Conservation (phyloP, 2,888 invertebrate genomes). For the Alentia gelatinosa region DNA sequence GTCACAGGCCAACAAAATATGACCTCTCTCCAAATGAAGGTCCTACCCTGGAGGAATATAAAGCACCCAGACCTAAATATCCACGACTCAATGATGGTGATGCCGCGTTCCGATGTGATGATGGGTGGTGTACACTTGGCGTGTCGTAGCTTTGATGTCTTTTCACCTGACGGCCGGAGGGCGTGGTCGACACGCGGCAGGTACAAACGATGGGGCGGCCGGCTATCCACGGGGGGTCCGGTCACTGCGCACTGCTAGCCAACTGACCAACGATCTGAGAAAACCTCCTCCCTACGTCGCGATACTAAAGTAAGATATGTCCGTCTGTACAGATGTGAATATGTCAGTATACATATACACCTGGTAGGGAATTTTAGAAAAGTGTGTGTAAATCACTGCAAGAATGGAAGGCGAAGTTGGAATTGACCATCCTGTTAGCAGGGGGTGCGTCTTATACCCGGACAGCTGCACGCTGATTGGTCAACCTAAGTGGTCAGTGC, state of each 20-base stretch:
- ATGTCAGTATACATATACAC: no score
- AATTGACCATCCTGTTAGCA: background rate
- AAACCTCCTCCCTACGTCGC: no score
- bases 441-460: conserved; percentile 22
- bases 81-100: background rate
- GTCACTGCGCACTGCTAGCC: background rate
- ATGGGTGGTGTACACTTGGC: background rate
- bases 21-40: no score
- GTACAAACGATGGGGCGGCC: background rate
- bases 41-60: background rate
- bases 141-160: background rate
- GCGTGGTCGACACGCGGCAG: conserved; percentile 9
- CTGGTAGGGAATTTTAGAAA: no score
- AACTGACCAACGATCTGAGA: no score
- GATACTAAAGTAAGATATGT: no score
- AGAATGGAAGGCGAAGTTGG: no score
- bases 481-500: background rate
- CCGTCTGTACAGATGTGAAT: no score
- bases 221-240: background rate
- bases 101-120: no score
- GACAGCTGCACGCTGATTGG: background rate
- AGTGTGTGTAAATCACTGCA: no score
- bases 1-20: no score
- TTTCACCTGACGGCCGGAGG: background rate
- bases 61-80: no score